Evolutionary conservation across 2,113 vertebrate species (phyloP).

Genomic region (Vulpes vulpes): DNA sequence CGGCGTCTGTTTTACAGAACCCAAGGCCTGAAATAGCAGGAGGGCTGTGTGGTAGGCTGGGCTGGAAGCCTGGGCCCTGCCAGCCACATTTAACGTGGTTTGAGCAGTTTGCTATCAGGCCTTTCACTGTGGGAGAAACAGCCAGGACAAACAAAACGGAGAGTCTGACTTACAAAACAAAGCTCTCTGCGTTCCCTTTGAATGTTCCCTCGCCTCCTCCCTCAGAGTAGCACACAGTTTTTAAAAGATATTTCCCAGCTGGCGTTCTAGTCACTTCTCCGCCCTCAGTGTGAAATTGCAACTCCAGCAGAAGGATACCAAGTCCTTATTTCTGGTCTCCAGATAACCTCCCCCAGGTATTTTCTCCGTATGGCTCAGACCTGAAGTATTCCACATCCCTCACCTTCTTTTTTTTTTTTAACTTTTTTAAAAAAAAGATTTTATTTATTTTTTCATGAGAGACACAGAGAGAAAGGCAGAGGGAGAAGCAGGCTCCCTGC

Average conservation of each 20-base stretch:
- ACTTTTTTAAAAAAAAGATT: no score
- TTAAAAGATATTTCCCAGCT: not conserved
- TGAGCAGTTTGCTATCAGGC: slow-evolving; percentile 44
- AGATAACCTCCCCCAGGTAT: not conserved
- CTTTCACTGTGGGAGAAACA: not conserved
- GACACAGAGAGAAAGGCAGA: no score
- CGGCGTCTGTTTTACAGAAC: slow-evolving; percentile 58
- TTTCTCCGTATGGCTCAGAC: not conserved
- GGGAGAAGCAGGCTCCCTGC: no score
- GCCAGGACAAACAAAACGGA: not conserved
- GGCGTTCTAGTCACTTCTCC: not conserved
- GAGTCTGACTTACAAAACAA: not conserved
- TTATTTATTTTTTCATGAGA: no score
- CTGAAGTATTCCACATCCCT: not conserved
- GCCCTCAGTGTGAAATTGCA: not conserved
- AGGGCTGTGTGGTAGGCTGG: slow-evolving; percentile 21
- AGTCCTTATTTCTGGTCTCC: not conserved
- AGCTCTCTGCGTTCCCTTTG: not conserved
- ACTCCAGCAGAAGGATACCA: not conserved
- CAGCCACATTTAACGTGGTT: not conserved
- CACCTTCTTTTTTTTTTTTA: not conserved
- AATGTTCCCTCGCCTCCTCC: not conserved
- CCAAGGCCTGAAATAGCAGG: slow-evolving; percentile 75
- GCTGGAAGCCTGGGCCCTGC: not conserved
- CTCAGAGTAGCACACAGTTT: not conserved